These are phyloP conservation scores for Platygyra sinensis DNA, from an alignment of 64 coral and sea anemone species.

Conservation along the genomic window DNA sequence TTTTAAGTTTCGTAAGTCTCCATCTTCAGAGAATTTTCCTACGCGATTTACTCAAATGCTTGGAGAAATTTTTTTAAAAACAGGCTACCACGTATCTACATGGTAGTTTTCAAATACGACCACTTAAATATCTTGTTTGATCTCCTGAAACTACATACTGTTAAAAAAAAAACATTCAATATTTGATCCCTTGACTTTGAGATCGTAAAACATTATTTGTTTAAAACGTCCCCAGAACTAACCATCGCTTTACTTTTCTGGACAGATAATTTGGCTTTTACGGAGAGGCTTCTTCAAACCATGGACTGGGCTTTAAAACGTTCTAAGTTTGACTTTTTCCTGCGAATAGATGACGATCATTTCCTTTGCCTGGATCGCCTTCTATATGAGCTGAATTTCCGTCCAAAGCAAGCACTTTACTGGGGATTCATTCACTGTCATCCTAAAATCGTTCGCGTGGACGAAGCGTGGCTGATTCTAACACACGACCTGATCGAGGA, in stretches of 20 bases:
- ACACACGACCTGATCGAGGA: slow-evolving; percentile 78
- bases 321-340: slow-evolving; percentile 71
- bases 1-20: too few relatives aligned
- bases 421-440: slow-evolving; percentile 97
- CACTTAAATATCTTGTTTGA: too few relatives aligned
- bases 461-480: slow-evolving; percentile 92
- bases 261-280: slow-evolving; percentile 77
- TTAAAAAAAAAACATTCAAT: too few relatives aligned
- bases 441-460: slow-evolving; percentile 81
- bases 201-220: too few relatives aligned
- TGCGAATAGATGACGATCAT: slow-evolving; percentile 98
- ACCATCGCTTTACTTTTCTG: neutral
- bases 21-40: too few relatives aligned
- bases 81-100: too few relatives aligned
- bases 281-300: slow-evolving; percentile 80
- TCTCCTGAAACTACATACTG: too few relatives aligned
- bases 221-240: neutral
- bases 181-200: too few relatives aligned
- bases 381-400: slow-evolving; percentile 65
- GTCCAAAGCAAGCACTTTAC: slow-evolving; percentile 70
- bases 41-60: too few relatives aligned
- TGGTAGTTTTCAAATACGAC: too few relatives aligned
- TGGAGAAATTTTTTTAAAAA: too few relatives aligned
- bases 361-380: slow-evolving; percentile 90
- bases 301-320: slow-evolving; percentile 69